Conservation (phyloP, 2,888 invertebrate species). For the Dicyrtomina minuta region DNA sequence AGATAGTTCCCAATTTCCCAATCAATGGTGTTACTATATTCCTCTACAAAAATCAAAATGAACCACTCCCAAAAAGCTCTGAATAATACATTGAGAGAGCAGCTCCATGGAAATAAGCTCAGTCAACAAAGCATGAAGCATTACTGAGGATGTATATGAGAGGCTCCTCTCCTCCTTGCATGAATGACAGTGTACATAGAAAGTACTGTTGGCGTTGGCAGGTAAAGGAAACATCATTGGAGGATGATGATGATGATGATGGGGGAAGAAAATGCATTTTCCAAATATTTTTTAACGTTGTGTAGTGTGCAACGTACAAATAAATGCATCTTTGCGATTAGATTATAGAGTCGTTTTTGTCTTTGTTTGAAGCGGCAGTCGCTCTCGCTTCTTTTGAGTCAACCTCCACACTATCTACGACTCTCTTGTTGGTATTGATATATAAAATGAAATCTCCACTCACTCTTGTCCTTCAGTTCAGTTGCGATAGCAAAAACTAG, state of each 20-base stretch:
- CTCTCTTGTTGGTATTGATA: neutral
- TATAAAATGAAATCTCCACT: neutral
- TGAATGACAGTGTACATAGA: too few species aligned
- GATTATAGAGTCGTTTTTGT: too few species aligned
- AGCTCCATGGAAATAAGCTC: slow-evolving; percentile 18
- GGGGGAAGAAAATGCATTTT: too few species aligned
- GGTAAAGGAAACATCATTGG: too few species aligned
- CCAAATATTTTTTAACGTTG: too few species aligned
- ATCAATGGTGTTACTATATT: slow-evolving; percentile 22
- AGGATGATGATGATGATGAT: too few species aligned
- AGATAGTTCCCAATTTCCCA: slow-evolving; percentile 25
- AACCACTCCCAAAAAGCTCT: slow-evolving; percentile 5
- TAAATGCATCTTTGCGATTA: neutral
- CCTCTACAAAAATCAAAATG: slow-evolving; percentile 5
- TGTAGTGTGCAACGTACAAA: too few species aligned
- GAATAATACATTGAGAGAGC: neutral
- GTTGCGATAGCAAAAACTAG: neutral
- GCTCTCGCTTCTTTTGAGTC: neutral
- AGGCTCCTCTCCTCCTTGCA: too few species aligned
- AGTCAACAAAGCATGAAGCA: slow-evolving; percentile 31
- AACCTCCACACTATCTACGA: too few species aligned
- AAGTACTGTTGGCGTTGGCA: too few species aligned
- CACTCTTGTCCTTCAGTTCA: slow-evolving; percentile 2
- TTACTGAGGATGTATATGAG: slow-evolving; percentile 20
- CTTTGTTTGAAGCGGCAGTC: too few species aligned